Evolutionary conservation across 2,888 invertebrate genomes (phyloP), one percentile per base, ranked within the genome.

Genomic region (Macropis europaea): DNA sequence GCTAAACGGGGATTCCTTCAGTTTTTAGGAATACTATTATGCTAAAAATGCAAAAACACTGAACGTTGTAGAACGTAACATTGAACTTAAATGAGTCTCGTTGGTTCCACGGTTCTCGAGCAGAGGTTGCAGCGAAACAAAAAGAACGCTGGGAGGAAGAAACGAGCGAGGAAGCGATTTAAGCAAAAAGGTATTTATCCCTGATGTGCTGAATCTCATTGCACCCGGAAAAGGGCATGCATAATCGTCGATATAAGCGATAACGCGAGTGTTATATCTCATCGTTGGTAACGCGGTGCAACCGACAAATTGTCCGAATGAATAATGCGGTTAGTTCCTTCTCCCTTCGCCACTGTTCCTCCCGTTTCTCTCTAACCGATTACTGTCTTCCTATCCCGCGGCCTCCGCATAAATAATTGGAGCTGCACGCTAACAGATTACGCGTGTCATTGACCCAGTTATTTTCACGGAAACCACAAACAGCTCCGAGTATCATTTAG

Each of bases 221-320:
- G 17, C 47, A 22, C 38, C 15, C 45, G 32, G 32, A 42, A 69
- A 64, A 30, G 62, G 47, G 36, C 40, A 24, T n/a, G 50, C 43
- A 36, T 54, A 48, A 70, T 64, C 42, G 53, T 34, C 48, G 70
- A 50, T 59, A 59, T 40, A 40, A 42, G 32, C 59, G 70, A 59
- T 63, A 70, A 59, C 57, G 9, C 42, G 48, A n/a, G 24, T 47
- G 52, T 61, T 56, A 42, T 53, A 43, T 54, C 43, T 60, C 38
- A 50, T 54, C 60, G 59, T 17, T 17, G 56, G 53, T n/a, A n/a
- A 42, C 45, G 36, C 69, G 57, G 60, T 40, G 36, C 34, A 5
- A 24, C 68, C 63, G 72, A 76, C 79, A 78, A 79, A 79, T 78
- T 63, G 73, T 74, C 40, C 67, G 64, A 66, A 73, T 73, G 78